Evolutionary conservation across 1,140 invertebrate species (phyloP), one percentile per base, ranked within the genome.

Genomic region (Protaetia brevitarsis): DNA sequence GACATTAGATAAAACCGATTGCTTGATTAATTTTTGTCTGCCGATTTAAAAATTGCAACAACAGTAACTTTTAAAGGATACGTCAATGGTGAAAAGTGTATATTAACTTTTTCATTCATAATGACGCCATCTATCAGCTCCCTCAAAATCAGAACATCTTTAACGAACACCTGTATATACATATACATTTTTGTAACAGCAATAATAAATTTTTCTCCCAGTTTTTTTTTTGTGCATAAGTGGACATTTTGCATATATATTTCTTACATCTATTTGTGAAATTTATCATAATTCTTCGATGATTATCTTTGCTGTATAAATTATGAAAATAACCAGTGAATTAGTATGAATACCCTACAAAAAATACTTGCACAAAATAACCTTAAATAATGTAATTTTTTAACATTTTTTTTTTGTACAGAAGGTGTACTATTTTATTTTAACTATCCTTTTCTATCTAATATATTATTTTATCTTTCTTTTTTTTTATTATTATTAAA

Each of bases 351-450:
- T 59, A 59, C 30, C n/a, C n/a, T 51, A 51, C 41, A 27, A 27
- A 59, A 59, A n/a, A 34, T 28, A 59, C 16, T 26, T 59, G 57
- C 57, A 59, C 57, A n/a, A 59, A 51, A 59, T 59, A 59, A 59
- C 57, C 26, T 59, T 29, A 59, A 31, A 13, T 59, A 59, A 31
- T 51, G 41, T 51, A 51, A 51, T 10, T 23, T 51, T n/a, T n/a
- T n/a, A n/a, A n/a, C 21, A 19, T 16, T 19, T 51, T 13, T 27
- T 10, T 23, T 29, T 59, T 59, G n/a, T 59, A 59, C 30, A 59
- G 57, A 67, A 73, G 72, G 71, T 73, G 72, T 73, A 73, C 69
- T 71, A 73, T 72, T 72, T 73, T 74, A 71, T 73, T 72, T 73
- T 73, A 69, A 60, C 66, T 67, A 29, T 51, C 11, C 13, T 51